phyloP scores from a whole-genome alignment of 37 sponge, comb jelly and placozoan species.

The Haliclona indistincta region DNA sequence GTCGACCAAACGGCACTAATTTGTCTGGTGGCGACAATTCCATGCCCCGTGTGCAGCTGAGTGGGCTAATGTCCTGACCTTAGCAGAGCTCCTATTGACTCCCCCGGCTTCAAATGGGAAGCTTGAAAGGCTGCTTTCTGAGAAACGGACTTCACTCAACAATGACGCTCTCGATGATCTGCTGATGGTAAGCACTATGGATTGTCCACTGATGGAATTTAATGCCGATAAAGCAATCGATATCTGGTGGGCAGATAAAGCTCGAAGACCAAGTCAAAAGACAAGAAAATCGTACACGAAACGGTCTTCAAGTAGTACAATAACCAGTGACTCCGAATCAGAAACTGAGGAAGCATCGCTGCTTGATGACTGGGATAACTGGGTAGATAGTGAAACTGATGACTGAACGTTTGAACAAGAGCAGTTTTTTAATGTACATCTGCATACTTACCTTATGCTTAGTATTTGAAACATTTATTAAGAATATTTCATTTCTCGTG shows the following conservation, averaged over 20 bases:
- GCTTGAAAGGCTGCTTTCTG: conserved; percentile 53
- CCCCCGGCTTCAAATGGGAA: conserved; percentile 68
- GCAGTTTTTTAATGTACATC: too few relatives aligned
- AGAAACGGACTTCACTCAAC: conserved; percentile 44
- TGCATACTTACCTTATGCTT: too few relatives aligned
- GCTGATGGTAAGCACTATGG: conserved; percentile 20
- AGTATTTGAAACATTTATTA: too few relatives aligned
- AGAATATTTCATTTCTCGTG: too few relatives aligned
- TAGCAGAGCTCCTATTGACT: conserved; percentile 55
- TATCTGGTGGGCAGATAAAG: conserved; percentile 69
- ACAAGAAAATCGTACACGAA: background rate
- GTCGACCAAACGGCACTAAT: too few relatives aligned
- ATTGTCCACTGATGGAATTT: conserved; percentile 28
- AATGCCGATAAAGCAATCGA: conserved; percentile 45
- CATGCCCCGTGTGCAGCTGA: conserved; percentile 60
- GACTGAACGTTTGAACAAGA: too few relatives aligned
- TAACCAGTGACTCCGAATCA: too few relatives aligned
- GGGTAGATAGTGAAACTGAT: too few relatives aligned
- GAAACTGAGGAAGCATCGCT: too few relatives aligned
- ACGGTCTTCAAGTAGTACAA: too few relatives aligned
- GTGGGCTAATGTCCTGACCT: conserved; percentile 45
- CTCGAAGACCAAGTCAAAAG: conserved; percentile 42
- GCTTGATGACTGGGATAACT: too few relatives aligned
- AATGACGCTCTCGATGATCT: conserved; percentile 64
- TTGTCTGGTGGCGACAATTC: conserved; percentile 74